phyloP scores from a whole-genome alignment of 1,140 invertebrate species.

The Penaeus chinensis region DNA sequence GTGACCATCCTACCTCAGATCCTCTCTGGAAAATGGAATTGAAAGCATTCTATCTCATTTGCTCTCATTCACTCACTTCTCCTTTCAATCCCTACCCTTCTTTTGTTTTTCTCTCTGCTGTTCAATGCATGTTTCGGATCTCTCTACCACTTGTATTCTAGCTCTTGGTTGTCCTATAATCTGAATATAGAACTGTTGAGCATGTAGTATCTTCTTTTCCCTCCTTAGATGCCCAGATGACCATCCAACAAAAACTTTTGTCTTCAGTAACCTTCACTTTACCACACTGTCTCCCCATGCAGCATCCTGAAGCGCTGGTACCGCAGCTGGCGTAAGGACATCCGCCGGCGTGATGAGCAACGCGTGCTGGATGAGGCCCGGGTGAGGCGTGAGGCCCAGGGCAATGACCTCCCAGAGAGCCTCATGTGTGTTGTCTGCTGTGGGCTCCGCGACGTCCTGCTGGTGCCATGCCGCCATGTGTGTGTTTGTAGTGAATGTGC shows the following conservation, averaged over 20 bases:
- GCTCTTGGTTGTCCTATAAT: neutral
- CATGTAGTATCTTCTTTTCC: too few species aligned
- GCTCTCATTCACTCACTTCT: neutral
- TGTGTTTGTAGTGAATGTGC: constrained; percentile 51
- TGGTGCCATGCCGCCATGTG: constrained; percentile 40
- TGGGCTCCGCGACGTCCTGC: constrained; percentile 41
- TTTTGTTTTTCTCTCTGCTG: neutral
- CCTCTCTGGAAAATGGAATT: too few species aligned
- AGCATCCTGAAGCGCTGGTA: constrained; percentile 26
- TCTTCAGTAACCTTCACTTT: too few species aligned
- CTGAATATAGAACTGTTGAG: too few species aligned
- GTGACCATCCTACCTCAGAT: too few species aligned
- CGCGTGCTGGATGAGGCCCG: constrained; percentile 41
- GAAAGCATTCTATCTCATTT: neutral
- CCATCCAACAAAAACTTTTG: too few species aligned
- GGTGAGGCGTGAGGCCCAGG: neutral
- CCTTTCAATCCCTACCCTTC: neutral
- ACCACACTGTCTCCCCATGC: neutral
- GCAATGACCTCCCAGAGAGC: constrained; percentile 41
- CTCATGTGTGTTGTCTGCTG: constrained; percentile 52
- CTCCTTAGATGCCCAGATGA: too few species aligned
- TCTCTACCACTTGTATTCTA: neutral
- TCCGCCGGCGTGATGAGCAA: constrained; percentile 2
- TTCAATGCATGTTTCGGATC: neutral
- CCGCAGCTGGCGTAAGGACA: constrained; percentile 13